These are phyloP conservation scores for Lerema accius DNA, from an alignment of 1,140 invertebrate species.

Conservation along the genomic window DNA sequence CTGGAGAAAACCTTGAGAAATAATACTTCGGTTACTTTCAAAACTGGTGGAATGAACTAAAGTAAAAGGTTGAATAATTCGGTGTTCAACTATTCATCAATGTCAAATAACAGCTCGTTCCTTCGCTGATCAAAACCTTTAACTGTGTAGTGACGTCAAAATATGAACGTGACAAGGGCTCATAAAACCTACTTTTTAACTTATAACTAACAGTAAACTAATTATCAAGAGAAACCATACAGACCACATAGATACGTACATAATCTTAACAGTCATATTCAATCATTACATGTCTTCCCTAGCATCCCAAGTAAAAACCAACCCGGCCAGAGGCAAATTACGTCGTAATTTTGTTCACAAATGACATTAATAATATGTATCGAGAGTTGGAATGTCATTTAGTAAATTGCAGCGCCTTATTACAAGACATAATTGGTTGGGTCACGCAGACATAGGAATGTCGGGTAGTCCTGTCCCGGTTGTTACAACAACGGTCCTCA, in stretches of 20 bases:
- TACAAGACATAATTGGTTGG: conserved; percentile 62
- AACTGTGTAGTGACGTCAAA: too few species aligned
- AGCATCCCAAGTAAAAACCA: conserved; percentile 17
- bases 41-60: too few species aligned
- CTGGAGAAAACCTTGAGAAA: too few species aligned
- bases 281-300: conserved; percentile 39
- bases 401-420: conserved; percentile 64
- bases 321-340: conserved; percentile 55
- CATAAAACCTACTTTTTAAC: too few species aligned
- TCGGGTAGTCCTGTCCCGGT: conserved; percentile 39
- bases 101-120: too few species aligned
- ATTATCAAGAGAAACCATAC: conserved; percentile 9
- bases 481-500: conserved; percentile 23
- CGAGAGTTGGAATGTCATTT: conserved; percentile 73
- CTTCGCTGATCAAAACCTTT: too few species aligned
- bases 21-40: too few species aligned
- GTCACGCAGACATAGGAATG: conserved; percentile 69
- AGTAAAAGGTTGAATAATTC: too few species aligned
- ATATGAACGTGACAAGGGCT: too few species aligned
- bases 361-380: conserved; percentile 68
- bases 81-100: too few species aligned
- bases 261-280: conserved; percentile 6
- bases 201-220: too few species aligned
- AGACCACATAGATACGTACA: conserved; percentile 12
- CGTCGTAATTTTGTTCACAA: conserved; percentile 66